Evolutionary conservation across 2,797 vertebrate species (phyloP).

Genomic region (Pygocentrus nattereri): DNA sequence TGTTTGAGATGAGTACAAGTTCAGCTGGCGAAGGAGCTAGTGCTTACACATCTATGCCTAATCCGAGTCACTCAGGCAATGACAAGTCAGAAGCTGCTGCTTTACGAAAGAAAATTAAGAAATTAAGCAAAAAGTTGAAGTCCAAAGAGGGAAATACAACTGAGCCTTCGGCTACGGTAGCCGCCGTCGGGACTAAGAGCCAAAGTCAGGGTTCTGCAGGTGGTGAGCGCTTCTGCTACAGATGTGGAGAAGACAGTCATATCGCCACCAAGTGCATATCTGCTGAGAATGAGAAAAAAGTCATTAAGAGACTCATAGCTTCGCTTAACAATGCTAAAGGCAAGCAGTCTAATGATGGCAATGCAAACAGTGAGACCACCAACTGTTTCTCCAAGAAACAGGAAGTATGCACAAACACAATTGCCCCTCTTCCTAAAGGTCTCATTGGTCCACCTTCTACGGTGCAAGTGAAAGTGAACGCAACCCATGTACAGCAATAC

Average conservation of each 20-base stretch:
- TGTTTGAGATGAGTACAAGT: not conserved
- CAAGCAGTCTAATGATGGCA: not conserved
- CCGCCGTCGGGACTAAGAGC: not conserved
- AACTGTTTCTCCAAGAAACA: not conserved
- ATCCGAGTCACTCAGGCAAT: no score
- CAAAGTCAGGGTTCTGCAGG: no score
- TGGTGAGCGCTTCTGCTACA: slow-evolving; percentile 31
- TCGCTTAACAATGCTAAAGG: not conserved
- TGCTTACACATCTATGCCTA: no score
- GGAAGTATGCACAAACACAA: not conserved
- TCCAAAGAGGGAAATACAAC: not conserved
- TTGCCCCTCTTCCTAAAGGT: slow-evolving; percentile 22
- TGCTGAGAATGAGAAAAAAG: slow-evolving; percentile 39
- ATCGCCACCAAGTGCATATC: slow-evolving; percentile 8
- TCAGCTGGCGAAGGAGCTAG: not conserved
- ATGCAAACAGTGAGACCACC: not conserved
- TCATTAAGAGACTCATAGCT: slow-evolving; percentile 35
- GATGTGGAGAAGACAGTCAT: slow-evolving; percentile 48
- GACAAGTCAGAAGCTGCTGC: not conserved
- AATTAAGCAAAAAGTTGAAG: not conserved
- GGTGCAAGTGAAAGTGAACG: slow-evolving; percentile 48
- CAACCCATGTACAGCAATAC: slow-evolving; percentile 37
- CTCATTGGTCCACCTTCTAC: slow-evolving; percentile 29
- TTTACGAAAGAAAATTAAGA: not conserved
- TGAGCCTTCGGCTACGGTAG: not conserved